Base-by-base conservation (phyloP, 2,888 invertebrate species). In the Macaria liturata region DNA sequence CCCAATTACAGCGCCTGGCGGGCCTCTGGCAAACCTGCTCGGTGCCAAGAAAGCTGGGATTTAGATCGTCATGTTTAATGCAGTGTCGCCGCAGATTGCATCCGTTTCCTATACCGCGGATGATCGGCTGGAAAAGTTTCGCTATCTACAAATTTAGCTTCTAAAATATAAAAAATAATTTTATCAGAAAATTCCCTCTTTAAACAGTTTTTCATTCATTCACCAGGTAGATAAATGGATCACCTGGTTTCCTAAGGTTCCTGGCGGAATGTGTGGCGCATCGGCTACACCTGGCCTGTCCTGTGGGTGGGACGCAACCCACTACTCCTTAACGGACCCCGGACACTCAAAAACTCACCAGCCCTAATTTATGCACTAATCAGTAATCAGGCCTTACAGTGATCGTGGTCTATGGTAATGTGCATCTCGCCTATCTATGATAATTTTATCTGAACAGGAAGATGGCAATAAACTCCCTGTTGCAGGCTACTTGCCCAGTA, bases 1-100 rank as follows among this genome's bases (percentile, higher is more conserved):
- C 73, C 79, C 80, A 84, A 83, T 83, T 83, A 82, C 65, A 73
- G 73, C 72, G 43, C 32, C 49, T 46, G 50, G 46, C 44, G 46
- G 9, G 46, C 44, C 57, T 31, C 8, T 9, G 9, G 20, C 30
- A 4, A 40, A 49, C 49, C 58, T 34, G 42, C 49, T 58, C 37
- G 7, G 40, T 9, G 32, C 6, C 39, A 49, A 45, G 48, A 57
- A 48, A 57, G 52, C 44, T 40, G 34, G 39, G 32, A 49, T 50
- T 32, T 50, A 50, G 32, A 42, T 42, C 42, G 42, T n/a, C 8
- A 42, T 40, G 8, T 5, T 50, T 50, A 20, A 43, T 34, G 43
- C 9, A 4, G 6, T 20, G 50, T 34, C 40, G 49, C 9, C 42
- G 40, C 6, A 32, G 40, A 42, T 31, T 49, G 39, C 3, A 37